These are phyloP conservation scores for Apogon hyalosoma DNA, from an alignment of 2,797 vertebrate species.

Conservation along the genomic window DNA sequence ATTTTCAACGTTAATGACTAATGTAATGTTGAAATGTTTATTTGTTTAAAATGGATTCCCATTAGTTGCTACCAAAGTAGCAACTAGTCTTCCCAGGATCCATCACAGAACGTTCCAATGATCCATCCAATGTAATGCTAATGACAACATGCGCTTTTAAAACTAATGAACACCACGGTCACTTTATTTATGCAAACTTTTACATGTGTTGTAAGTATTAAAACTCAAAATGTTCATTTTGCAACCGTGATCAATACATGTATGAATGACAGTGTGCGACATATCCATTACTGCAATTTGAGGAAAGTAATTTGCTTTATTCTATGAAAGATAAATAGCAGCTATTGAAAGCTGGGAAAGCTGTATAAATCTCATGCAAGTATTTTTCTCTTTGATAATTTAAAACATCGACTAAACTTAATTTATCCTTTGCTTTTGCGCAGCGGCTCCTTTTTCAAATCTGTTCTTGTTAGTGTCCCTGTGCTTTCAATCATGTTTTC, in stretches of 20 bases:
- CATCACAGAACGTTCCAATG: too few species aligned
- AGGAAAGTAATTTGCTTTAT: conserved; percentile 35
- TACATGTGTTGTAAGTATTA: conserved; percentile 7
- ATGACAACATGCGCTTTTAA: too few species aligned
- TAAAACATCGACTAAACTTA: conserved; percentile 33
- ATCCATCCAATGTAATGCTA: too few species aligned
- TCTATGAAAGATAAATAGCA: conserved; percentile 32
- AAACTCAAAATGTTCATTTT: background rate
- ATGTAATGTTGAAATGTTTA: too few species aligned
- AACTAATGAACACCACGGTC: too few species aligned
- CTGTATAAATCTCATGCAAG: conserved; percentile 32
- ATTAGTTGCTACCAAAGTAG: too few species aligned
- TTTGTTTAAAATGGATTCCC: too few species aligned
- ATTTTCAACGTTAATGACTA: too few species aligned
- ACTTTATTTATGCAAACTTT: too few species aligned
- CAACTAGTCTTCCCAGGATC: too few species aligned
- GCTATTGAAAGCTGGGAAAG: conserved; percentile 35
- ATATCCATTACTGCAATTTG: conserved; percentile 13
- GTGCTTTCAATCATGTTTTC: conserved; percentile 12
- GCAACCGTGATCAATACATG: conserved; percentile 32
- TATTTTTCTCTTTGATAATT: conserved; percentile 39
- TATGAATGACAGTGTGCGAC: conserved; percentile 32
- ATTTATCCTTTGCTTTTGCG: conserved; percentile 13
- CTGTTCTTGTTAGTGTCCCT: conserved; percentile 22
- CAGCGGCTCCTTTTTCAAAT: conserved; percentile 10